Base-by-base conservation (phyloP, 1,140 invertebrate genomes). In the Trichonephila clavata region DNA sequence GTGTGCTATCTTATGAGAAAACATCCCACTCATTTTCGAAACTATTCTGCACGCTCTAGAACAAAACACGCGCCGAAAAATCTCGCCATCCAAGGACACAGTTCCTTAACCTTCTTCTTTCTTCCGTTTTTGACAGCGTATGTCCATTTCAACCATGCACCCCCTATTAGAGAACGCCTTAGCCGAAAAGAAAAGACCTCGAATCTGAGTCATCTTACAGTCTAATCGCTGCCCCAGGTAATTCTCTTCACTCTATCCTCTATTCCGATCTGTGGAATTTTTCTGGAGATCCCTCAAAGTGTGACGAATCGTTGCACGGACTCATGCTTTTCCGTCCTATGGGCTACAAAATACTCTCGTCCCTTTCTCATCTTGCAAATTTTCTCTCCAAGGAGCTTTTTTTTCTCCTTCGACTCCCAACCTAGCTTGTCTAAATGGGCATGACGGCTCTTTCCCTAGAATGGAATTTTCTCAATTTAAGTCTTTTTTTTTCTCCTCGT, bases 401-500 rank as follows among this genome's bases (percentile, higher is more conserved):
- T 18, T 77, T 39, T 39, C 14, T 77, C 32, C 50, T 50, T 60
- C 57, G n/a, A 21, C 14, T 24, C 59, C 21, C 59, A 65, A 50
- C 60, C 91, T 92, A 86, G 91, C 91, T 92, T 92, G 91, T 92
- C 83, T 92, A 92, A 92, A 92, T 80, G 80, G 43, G 39, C 91
- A 77, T 92, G 91, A 92, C 91, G 91, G 14, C 18, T 65, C 86
- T 87, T 87, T 84, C n/a, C 81, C 81, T 39, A 5, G 13, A 16
- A 89, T 50, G 87, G 65, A 68, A 71, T 71, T 68, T 77, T 71
- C n/a, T 18, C 65, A 60, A 50, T 57, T 71, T 77, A 24, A 20
- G 24, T 27, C 39, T 63, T 87, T 87, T 84, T 59, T 84, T 84
- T 59, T 84, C 10, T 57, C 4, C 32, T 39, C 24, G 1, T 24